phyloP scores from a whole-genome alignment of 2,113 vertebrate species.

The Synchiropus splendidus region DNA sequence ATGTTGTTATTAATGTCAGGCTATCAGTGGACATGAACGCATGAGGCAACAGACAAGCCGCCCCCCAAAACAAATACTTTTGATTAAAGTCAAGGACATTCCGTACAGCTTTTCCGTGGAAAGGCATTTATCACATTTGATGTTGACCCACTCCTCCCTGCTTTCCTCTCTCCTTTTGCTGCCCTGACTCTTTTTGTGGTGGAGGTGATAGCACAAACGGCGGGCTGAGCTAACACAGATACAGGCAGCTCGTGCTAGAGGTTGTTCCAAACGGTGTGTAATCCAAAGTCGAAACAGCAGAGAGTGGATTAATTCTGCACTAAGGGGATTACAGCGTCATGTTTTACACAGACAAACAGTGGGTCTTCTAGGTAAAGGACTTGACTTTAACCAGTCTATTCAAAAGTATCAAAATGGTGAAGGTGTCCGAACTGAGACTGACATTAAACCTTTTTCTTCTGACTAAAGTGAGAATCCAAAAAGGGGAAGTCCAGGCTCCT shows the following conservation, averaged over 20 bases:
- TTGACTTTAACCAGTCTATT: conserved; percentile 24
- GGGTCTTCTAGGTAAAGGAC: conserved; percentile 42
- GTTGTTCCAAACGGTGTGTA: conserved; percentile 51
- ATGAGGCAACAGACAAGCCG: conserved; percentile 91
- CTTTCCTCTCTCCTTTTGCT: conserved; percentile 17
- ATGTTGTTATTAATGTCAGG: conserved; percentile 98
- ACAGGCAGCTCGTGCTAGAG: conserved; percentile 54
- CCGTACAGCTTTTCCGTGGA: conserved; percentile 87
- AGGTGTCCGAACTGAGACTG: no score
- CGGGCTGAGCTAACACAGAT: conserved; percentile 68
- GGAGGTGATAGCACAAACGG: conserved; percentile 52
- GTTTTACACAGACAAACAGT: conserved; percentile 54
- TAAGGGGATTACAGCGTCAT: conserved; percentile 54
- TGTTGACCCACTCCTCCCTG: conserved; percentile 70
- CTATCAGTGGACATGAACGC: conserved; percentile 98
- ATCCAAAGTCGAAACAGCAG: conserved; percentile 52
- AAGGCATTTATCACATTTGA: conserved; percentile 96
- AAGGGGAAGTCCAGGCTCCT: no score
- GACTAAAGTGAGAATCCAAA: no score
- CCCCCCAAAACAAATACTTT: conserved; percentile 92
- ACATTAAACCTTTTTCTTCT: no score
- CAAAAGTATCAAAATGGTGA: no score
- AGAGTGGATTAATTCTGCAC: conserved; percentile 60
- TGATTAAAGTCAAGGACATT: conserved; percentile 99
- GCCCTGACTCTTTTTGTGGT: conserved; percentile 30